Evolutionary conservation across 2,113 vertebrate species (phyloP).

Genomic region (Carassius carassius): DNA sequence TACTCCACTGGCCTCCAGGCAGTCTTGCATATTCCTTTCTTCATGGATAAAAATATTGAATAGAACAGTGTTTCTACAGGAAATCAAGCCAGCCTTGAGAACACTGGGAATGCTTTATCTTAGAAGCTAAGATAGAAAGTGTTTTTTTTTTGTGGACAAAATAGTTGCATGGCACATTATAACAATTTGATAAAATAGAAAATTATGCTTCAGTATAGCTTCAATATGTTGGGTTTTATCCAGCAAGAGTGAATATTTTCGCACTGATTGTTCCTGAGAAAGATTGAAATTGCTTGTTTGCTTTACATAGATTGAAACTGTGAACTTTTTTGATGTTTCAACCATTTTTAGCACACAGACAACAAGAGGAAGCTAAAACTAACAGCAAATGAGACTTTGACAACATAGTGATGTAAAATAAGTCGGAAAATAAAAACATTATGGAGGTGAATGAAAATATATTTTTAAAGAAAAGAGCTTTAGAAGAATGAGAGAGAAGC

Average conservation of each 20-base stretch:
- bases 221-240: neutral
- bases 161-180: neutral
- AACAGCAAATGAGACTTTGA: neutral
- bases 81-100: neutral
- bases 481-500: neutral
- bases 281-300: neutral
- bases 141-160: neutral
- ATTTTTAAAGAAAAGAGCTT: neutral
- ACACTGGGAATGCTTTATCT: neutral
- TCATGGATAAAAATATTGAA: constrained; percentile 4
- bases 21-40: constrained; percentile 11
- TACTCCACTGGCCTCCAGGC: constrained; percentile 3
- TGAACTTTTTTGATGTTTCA: neutral
- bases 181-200: neutral
- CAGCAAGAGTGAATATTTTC: neutral
- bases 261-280: neutral
- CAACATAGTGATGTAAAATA: neutral
- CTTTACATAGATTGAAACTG: neutral
- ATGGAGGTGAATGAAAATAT: neutral
- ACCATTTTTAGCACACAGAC: neutral
- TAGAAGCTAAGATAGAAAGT: neutral
- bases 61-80: neutral
- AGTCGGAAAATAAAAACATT: neutral
- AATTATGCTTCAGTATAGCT: neutral
- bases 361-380: neutral